Base-by-base conservation (phyloP, 2,797 vertebrate species). In the Thaleichthys pacificus region DNA sequence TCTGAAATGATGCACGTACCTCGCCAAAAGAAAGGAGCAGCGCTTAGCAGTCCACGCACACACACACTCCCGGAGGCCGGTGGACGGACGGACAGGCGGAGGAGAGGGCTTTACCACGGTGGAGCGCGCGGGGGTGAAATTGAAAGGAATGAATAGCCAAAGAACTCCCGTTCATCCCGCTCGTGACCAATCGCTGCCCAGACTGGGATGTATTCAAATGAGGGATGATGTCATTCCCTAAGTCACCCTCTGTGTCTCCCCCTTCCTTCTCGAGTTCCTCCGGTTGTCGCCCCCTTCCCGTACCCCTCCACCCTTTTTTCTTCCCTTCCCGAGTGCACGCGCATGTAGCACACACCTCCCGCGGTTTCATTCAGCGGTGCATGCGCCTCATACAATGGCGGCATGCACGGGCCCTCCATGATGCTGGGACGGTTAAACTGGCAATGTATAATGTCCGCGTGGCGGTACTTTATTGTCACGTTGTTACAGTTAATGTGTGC, bases 151-250 rank as follows among this genome's bases (percentile, higher is more conserved):
- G 87, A 89, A 92, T 87, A 89, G 90, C 82, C 54, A 73, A 81
- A 78, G 78, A 71, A 87, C 85, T 84, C 82, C 79, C 73, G 84
- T 91, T 87, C 89, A 87, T 90, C 68, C 71, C 56, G 24, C 65
- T n/a, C 26, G 1, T 78, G 80, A 80, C 93, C 93, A 93, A 93
- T 93, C 89, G 69, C 77, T 75, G 78, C 68, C 11, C 67, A 17
- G 81, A 49, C 79, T 85, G 77, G 58, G 80, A 84, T 91, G 93
- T 92, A 94, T 93, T 91, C 89, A 93, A 93, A 93, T 86, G 1
- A 76, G 77, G 77, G 77, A 92, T 94, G 93, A 93, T 92, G 93
- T 94, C 91, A 94, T 86, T 88, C 85, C 81, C 88, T 84, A 88
- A 89, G 86, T 89, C 87, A 89, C 85, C 82, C 85, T 88, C 83